phyloP scores from a whole-genome alignment of 1,140 invertebrate species.

The Micrasema minimum region DNA sequence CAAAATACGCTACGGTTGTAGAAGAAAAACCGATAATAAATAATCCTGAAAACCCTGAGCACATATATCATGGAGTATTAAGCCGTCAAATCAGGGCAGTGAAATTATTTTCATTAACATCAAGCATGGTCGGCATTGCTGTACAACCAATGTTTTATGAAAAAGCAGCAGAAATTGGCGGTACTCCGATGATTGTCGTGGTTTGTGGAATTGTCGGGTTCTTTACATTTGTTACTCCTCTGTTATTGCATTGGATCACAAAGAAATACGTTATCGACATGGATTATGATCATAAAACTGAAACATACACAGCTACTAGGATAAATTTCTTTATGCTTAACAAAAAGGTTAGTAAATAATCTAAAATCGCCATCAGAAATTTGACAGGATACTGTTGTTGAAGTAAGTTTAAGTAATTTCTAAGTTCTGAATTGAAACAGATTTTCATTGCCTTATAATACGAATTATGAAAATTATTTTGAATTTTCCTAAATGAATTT shows the following conservation, averaged over 20 bases:
- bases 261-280: constrained; percentile 88
- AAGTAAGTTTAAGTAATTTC: too few species aligned
- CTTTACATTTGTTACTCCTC: constrained; percentile 84
- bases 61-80: constrained; percentile 70
- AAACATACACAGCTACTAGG: constrained; percentile 77
- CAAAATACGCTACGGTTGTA: constrained; percentile 10
- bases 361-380: too few species aligned
- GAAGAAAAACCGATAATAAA: constrained; percentile 19
- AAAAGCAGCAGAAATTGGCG: constrained; percentile 68
- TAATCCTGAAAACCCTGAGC: constrained; percentile 49
- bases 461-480: too few species aligned
- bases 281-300: constrained; percentile 73
- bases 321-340: constrained; percentile 75
- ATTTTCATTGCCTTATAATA: too few species aligned
- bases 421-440: too few species aligned
- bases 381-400: too few species aligned
- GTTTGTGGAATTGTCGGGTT: constrained; percentile 76
- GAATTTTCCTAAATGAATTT: too few species aligned
- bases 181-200: constrained; percentile 68
- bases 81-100: constrained; percentile 75
- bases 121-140: constrained; percentile 75
- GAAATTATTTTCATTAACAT: constrained; percentile 84
- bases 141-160: constrained; percentile 79
- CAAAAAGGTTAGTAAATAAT: too few species aligned
- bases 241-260: constrained; percentile 83